These are phyloP conservation scores for Baryphthengus martii DNA, from an alignment of 2,113 vertebrate genomes.

Conservation along the genomic window DNA sequence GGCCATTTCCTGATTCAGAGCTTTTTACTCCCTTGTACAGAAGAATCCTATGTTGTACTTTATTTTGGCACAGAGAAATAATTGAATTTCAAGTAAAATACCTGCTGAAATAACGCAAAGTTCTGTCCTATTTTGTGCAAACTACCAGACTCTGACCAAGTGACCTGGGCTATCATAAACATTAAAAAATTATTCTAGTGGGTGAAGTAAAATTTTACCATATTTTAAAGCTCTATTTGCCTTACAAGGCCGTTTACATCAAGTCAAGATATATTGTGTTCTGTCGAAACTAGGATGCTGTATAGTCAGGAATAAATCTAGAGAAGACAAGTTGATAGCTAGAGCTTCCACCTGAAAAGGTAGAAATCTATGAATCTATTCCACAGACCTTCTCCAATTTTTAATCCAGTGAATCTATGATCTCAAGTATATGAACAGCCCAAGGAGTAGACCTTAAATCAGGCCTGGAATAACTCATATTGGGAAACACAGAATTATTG, in stretches of 20 bases:
- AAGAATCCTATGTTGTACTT: not conserved
- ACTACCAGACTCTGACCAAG: not conserved
- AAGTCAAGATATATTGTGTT: not conserved
- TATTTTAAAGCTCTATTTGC: not conserved
- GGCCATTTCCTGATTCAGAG: not conserved
- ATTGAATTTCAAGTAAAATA: not conserved
- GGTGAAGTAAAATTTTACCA: not conserved
- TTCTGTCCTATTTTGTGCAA: not conserved
- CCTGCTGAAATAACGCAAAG: not conserved
- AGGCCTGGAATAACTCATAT: not conserved
- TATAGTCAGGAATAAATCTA: not conserved
- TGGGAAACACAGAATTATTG: not conserved
- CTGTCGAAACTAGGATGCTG: not conserved
- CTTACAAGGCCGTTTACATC: not conserved
- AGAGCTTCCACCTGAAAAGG: not conserved
- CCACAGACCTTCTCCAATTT: not conserved
- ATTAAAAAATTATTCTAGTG: not conserved
- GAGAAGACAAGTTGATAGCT: not conserved
- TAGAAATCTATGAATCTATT: not conserved
- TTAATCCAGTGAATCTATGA: not conserved
- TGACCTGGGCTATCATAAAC: not conserved
- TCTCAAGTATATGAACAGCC: not conserved
- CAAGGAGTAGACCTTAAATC: not conserved
- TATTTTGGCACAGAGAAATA: not conserved
- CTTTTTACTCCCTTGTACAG: not conserved